Percentiles rank a stretch among this genome's conserved stretches.
Evolutionary conservation across 2,797 vertebrate species (phyloP).

Genomic region (Acanthiza pusilla): DNA sequence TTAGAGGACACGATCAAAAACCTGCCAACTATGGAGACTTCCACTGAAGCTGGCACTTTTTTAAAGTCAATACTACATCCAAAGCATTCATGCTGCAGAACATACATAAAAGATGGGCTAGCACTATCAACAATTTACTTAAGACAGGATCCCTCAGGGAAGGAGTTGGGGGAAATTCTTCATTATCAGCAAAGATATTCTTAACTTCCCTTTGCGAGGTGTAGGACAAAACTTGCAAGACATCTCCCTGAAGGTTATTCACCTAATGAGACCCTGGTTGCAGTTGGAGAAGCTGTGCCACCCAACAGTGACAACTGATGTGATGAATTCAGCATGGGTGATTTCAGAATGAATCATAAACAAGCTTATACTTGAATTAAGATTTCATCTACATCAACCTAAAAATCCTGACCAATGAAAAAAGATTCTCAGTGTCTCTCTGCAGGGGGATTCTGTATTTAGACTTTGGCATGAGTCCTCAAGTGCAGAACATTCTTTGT

Average conservation of each 20-base stretch:
- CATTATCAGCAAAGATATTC: background rate
- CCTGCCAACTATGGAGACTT: background rate
- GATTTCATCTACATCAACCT: background rate
- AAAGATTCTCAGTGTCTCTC: background rate
- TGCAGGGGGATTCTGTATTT: background rate
- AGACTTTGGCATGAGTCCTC: background rate
- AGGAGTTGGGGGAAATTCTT: background rate
- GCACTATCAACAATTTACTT: background rate
- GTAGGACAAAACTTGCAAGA: background rate
- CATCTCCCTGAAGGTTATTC: background rate
- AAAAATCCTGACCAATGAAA: background rate
- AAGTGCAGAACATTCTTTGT: background rate
- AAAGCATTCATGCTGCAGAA: background rate
- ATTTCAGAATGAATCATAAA: background rate
- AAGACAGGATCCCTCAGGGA: background rate
- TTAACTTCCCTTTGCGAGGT: background rate
- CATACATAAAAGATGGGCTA: background rate
- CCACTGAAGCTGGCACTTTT: background rate
- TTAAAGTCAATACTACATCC: background rate
- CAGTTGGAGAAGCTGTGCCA: background rate
- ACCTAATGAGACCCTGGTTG: background rate
- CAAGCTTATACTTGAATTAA: background rate
- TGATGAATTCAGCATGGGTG: background rate
- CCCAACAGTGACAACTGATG: background rate
- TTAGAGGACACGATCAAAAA: background rate